Evolutionary conservation across 2,888 invertebrate genomes (phyloP).

Genomic region (Neria commutata): DNA sequence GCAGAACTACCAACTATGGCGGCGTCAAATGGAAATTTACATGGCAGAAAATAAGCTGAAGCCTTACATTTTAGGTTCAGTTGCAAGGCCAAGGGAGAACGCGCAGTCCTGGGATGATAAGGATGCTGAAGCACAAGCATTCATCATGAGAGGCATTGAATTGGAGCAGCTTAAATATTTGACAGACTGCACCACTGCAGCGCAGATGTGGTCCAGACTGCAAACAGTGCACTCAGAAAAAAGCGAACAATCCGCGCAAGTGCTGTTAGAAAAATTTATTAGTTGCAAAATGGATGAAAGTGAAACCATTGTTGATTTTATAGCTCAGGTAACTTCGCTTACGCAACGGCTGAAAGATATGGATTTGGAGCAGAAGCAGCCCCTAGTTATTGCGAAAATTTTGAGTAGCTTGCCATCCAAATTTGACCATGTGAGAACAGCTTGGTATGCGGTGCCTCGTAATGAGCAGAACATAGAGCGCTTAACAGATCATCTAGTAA

Average conservation of each 20-base stretch:
- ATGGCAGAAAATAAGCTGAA: conserved; percentile 23
- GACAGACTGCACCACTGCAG: conserved; percentile 24
- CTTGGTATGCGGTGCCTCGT: conserved; percentile 31
- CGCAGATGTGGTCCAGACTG: conserved; percentile 30
- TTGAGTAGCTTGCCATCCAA: conserved; percentile 24
- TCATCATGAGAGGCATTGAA: conserved; percentile 24
- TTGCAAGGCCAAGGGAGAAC: conserved; percentile 2
- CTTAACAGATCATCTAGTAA: conserved; percentile 25
- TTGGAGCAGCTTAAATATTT: conserved; percentile 29
- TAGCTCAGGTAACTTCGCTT: conserved; percentile 24
- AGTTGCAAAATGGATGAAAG: conserved; percentile 26
- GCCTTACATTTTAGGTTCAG: conserved; percentile 18
- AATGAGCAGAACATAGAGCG: conserved; percentile 20
- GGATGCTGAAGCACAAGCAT: conserved; percentile 27
- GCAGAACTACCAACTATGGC: conserved; percentile 14
- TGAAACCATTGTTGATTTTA: conserved; percentile 24
- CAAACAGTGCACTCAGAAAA: conserved; percentile 29
- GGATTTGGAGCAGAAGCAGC: conserved; percentile 26
- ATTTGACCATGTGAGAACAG: conserved; percentile 30
- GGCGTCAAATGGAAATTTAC: conserved; percentile 17
- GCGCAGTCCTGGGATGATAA: conserved; percentile 21
- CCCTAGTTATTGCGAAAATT: conserved; percentile 24
- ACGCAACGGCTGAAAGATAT: conserved; percentile 30
- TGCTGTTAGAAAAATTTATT: conserved; percentile 31
- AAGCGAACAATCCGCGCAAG: conserved; percentile 28